Evolutionary conservation across 2,888 invertebrate genomes (phyloP), one percentile per base, ranked within the genome.

Genomic region (Philaethria dido): DNA sequence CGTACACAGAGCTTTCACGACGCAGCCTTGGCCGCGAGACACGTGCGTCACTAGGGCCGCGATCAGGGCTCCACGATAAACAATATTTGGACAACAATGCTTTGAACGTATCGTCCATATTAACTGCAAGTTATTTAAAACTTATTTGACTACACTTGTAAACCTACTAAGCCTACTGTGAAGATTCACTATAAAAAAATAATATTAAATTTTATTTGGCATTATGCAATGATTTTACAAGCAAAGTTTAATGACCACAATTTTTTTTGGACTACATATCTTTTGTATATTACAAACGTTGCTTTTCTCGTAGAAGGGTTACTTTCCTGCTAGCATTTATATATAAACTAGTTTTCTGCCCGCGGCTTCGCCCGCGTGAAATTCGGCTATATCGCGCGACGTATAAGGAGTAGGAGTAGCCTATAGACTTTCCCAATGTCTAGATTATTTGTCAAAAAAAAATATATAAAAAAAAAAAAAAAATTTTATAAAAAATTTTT

Each of bases 11-110:
- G 91, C 91, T 92, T 92, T 91, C 92, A 89, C 89, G 82, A 80
- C 71, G 77, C 90, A 92, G 91, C 92, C 92, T 92, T 92, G 92
- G 92, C 92, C 91, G 86, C 88, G 80, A 87, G 84, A 90, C 92
- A 92, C 92, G 92, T 91, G 92, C 90, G 87, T 81, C 81, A 76
- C 65, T 87, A 90, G 88, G 85, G 89, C 77, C 81, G 87, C 72
- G 78, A 77, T 73, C 72, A 64, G 25, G 68, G 72, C 76, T 77
- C 78, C 79, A 76, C 73, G 65, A 61, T 71, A 36, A 50, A 59
- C 9, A 20, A 64, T 47, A 18, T 64, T 69, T 70, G 72, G 64
- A 71, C 69, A 69, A 77, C 71, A 29, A 54, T 57, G 22, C 29
- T 16, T 54, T 47, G 57, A 55, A 39, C 20, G 48, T 61, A 8